phyloP scores from a whole-genome alignment of 2,113 vertebrate species.

The Lophotis ruficrista region DNA sequence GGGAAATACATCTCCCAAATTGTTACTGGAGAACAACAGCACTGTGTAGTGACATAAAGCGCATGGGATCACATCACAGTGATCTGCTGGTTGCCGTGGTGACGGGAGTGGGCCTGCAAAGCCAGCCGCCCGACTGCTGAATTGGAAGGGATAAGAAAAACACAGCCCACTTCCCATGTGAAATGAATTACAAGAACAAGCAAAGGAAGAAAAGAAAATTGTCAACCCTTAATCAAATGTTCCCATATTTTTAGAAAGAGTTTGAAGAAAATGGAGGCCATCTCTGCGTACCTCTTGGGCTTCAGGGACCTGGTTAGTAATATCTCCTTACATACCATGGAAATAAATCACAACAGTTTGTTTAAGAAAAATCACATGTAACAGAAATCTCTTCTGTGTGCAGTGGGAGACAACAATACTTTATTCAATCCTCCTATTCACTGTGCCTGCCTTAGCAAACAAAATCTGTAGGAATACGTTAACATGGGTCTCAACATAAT shows the following conservation, averaged over 20 bases:
- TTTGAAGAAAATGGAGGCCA: slow-evolving; percentile 47
- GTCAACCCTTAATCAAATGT: slow-evolving; percentile 77
- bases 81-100: slow-evolving; percentile 72
- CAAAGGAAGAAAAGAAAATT: slow-evolving; percentile 74
- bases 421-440: slow-evolving; percentile 43
- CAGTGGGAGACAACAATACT: slow-evolving; percentile 11
- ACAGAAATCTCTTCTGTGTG: neutral
- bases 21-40: neutral
- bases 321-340: slow-evolving; percentile 27
- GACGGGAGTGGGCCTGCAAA: slow-evolving; percentile 72
- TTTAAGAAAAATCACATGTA: slow-evolving; percentile 40
- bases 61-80: slow-evolving; percentile 65
- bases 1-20: slow-evolving; percentile 2
- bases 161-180: slow-evolving; percentile 76
- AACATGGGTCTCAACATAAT: neutral
- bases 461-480: slow-evolving; percentile 35
- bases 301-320: slow-evolving; percentile 27
- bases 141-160: slow-evolving; percentile 79
- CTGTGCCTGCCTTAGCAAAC: slow-evolving; percentile 48
- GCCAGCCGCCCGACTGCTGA: slow-evolving; percentile 75
- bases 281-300: slow-evolving; percentile 15
- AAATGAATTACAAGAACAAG: slow-evolving; percentile 76
- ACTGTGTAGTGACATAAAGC: slow-evolving; percentile 58
- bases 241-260: slow-evolving; percentile 68
- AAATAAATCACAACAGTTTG: slow-evolving; percentile 58